A percentile compares a stretch with the other conserved stretches of the same genome.
Evolutionary conservation across 1,140 invertebrate genomes (phyloP).

Genomic region (Lordiphosa stackelbergi): DNA sequence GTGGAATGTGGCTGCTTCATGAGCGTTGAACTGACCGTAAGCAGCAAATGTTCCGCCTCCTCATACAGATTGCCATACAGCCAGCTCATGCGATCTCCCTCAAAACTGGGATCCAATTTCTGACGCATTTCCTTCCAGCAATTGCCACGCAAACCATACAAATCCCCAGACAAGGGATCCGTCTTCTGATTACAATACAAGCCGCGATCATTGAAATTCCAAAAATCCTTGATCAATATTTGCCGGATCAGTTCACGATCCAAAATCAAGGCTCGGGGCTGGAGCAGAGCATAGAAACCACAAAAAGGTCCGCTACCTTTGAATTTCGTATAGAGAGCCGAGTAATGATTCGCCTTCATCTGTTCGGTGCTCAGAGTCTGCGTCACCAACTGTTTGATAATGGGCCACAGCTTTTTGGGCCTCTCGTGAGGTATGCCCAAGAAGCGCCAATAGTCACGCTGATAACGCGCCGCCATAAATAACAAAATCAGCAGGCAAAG

Average conservation of each 20-base stretch:
- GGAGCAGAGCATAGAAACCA: constrained; percentile 64
- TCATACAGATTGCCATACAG: constrained; percentile 76
- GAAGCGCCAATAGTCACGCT: constrained; percentile 69
- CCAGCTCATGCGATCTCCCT: constrained; percentile 79
- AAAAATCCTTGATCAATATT: constrained; percentile 81
- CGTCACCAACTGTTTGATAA: constrained; percentile 52
- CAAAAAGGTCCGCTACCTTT: constrained; percentile 70
- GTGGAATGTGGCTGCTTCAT: constrained; percentile 53
- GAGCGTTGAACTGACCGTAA: constrained; percentile 41
- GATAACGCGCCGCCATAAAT: constrained; percentile 56
- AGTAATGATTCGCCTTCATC: constrained; percentile 54
- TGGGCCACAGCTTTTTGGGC: constrained; percentile 59
- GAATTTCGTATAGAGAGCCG: constrained; percentile 56
- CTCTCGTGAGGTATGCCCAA: constrained; percentile 64
- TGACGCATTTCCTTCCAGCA: constrained; percentile 81
- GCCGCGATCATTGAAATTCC: constrained; percentile 79
- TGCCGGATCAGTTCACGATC: constrained; percentile 79
- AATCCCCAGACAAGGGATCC: constrained; percentile 79
- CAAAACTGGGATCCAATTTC: constrained; percentile 82
- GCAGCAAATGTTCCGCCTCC: constrained; percentile 51
- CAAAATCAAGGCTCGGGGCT: constrained; percentile 69
- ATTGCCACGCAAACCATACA: constrained; percentile 78
- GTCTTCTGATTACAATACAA: constrained; percentile 78
- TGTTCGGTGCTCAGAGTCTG: constrained; percentile 50
- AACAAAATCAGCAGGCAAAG: constrained; percentile 47